Percentiles rank a stretch among this genome's conserved stretches.
Evolutionary conservation across 1,140 invertebrate species (phyloP).

Genomic region (Neotoxoptera formosana): DNA sequence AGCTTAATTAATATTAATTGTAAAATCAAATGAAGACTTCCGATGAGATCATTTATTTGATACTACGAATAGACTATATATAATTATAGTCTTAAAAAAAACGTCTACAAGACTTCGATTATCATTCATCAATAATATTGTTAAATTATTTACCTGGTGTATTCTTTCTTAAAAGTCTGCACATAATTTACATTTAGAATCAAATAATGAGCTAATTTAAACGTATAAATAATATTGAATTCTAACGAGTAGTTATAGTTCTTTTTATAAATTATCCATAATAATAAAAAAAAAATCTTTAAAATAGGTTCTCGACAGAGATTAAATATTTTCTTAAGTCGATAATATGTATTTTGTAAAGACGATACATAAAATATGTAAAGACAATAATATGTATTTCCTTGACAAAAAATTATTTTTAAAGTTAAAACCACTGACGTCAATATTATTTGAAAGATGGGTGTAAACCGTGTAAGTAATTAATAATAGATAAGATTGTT

Average conservation of each 20-base stretch:
- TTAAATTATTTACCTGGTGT: neutral
- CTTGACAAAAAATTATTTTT: neutral
- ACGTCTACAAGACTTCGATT: no score
- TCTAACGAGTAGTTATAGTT: neutral
- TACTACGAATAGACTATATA: neutral
- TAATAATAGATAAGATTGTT: neutral
- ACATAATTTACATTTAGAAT: neutral
- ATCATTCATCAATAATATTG: no score
- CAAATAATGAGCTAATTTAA: neutral
- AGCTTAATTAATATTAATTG: neutral
- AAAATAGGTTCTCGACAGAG: neutral
- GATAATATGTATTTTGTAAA: neutral
- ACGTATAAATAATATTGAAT: neutral
- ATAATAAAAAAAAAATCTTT: neutral
- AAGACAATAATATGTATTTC: neutral
- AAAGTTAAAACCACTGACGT: neutral
- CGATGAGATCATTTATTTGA: neutral
- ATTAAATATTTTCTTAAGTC: neutral
- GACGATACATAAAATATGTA: no score
- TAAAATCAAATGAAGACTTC: neutral
- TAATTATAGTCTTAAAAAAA: no score
- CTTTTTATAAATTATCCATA: neutral
- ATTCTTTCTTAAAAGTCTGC: neutral
- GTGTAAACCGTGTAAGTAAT: neutral
- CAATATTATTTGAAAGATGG: neutral